Base-by-base conservation (phyloP, 1,140 invertebrate genomes). In the Hycleus phaleratus region DNA sequence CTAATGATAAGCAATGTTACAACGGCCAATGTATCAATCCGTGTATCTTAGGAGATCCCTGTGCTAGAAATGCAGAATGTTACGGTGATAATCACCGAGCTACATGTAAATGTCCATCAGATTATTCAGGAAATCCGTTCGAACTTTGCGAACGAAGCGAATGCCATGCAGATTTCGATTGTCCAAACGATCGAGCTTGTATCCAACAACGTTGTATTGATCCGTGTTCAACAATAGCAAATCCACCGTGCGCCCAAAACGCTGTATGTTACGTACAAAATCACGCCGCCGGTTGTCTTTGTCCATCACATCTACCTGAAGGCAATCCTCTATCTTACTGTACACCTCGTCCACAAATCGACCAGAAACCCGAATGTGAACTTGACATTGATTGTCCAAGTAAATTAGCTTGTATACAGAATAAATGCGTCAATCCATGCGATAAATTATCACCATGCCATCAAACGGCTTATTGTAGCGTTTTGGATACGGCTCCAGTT, bases 241-340 rank as follows among this genome's bases (percentile, higher is more conserved):
- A 76, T 56, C 80, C 80, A 50, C 85, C 85, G 0, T 92, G 90
- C 65, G 89, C 89, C 0, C 81, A 80, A 44, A 93, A 92, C 68
- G 90, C 89, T 2, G 74, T 86, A 26, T 93, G 91, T 61, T 85
- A 82, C 58, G 83, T 85, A 0, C 78, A 85, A 62, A 88, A 91
- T 68, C 90, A 93, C 67, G 79, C 77, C 3, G 82, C 87, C 0
- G 77, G 78, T 1, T 93, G 90, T 61, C 79, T 82, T 58, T 93
- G 90, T 70, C 90, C 90, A 1, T 80, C 87, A 40, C 74, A 83
- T 54, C 63, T 87, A 53, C 87, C 87, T 0, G 61, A 81, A 38
- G 91, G 92, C 53, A 88, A 93, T 72, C 87, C 90, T 3, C 77
- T 85, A 59, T 82, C 86, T 0, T 86, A 86, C 68, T 94, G 91